These are phyloP conservation scores for human DNA, from an alignment of 2,113 vertebrate species.

Conservation along the genomic window GRCh38 chr17:28844001-28844500, in stretches of 20 bases:
- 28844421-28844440: too few relatives aligned
- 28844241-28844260: not conserved
- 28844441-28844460: too few relatives aligned
- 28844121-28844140: not conserved
- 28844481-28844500: not conserved
- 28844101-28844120: not conserved
- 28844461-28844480: not conserved
- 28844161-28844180: constrained; percentile 18
- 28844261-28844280: not conserved
- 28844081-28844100: not conserved
- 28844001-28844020: not conserved
- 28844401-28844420: too few relatives aligned
- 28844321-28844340: too few relatives aligned
- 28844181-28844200: not conserved
- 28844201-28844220: not conserved
- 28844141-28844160: not conserved
- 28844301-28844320: not conserved
- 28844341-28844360: too few relatives aligned
- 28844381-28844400: too few relatives aligned
- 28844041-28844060: not conserved
- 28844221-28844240: not conserved
- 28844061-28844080: not conserved
- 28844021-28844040: not conserved
- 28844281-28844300: not conserved
- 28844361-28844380: not conserved